These are phyloP conservation scores for Prionailurus viverrinus DNA, from an alignment of 2,113 vertebrate genomes.

Conservation along the genomic window DNA sequence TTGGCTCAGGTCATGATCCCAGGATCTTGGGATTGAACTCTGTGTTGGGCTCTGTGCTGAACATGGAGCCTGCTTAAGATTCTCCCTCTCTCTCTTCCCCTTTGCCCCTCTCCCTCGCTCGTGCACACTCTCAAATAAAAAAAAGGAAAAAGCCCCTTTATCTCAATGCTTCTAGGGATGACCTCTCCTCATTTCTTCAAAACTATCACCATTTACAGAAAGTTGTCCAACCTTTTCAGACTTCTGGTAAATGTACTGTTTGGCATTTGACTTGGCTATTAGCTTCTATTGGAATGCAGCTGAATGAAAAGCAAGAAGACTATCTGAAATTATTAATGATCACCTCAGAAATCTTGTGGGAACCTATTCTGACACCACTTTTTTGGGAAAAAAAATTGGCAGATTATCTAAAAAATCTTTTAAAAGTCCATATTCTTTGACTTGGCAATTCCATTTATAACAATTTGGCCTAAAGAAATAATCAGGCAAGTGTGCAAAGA, in stretches of 20 bases:
- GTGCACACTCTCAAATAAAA: too few species aligned
- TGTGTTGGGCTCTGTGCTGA: too few species aligned
- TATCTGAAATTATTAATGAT: neutral
- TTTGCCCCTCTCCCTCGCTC: too few species aligned
- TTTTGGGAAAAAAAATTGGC: neutral
- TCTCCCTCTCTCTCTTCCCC: too few species aligned
- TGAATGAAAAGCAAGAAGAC: neutral
- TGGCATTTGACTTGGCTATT: neutral
- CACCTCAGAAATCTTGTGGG: neutral
- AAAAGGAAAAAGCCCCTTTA: neutral
- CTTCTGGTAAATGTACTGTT: neutral
- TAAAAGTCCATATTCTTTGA: neutral
- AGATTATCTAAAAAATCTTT: constrained; percentile 6
- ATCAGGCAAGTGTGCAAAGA: neutral
- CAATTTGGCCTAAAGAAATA: neutral
- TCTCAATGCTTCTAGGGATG: neutral
- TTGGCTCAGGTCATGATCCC: too few species aligned
- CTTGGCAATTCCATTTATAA: neutral
- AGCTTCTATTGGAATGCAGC: neutral
- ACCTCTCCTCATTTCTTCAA: neutral
- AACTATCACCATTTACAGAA: neutral
- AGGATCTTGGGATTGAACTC: too few species aligned
- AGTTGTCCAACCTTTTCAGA: neutral
- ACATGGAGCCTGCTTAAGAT: too few species aligned
- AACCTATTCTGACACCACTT: neutral